Percentiles rank a stretch among this genome's conserved stretches.
Conservation (phyloP, 2,113 vertebrate genomes). For the Amblyornis subalaris region DNA sequence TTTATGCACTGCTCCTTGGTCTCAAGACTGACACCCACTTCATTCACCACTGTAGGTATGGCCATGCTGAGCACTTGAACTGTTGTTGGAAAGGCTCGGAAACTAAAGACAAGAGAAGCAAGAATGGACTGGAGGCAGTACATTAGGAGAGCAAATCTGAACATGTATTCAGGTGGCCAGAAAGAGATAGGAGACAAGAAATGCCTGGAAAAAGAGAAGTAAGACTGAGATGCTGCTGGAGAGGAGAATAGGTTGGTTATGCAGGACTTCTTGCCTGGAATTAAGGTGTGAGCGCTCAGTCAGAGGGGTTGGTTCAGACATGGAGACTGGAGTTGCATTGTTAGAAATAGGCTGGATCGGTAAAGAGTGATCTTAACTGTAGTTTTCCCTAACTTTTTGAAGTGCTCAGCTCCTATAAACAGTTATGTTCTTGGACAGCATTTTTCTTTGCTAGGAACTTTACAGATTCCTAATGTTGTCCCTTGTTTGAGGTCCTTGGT, state of each 20-base stretch:
- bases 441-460: not conserved
- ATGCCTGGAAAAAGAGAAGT: not conserved
- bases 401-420: not conserved
- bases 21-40: not conserved
- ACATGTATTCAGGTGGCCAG: not conserved
- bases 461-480: not conserved
- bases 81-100: not conserved
- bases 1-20: not conserved
- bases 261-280: not conserved
- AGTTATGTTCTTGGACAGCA: not conserved
- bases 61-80: not conserved
- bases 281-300: not conserved
- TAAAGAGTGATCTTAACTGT: not conserved
- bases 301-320: not conserved
- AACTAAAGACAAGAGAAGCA: not conserved
- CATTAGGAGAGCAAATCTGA: not conserved
- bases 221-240: not conserved
- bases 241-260: not conserved
- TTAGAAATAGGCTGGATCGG: not conserved
- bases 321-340: accelerated
- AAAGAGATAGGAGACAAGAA: not conserved
- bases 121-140: not conserved
- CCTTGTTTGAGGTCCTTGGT: not conserved
- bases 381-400: not conserved
- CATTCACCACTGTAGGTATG: not conserved